These are phyloP conservation scores for Varecia variegata DNA, from an alignment of 2,797 vertebrate species.

Conservation along the genomic window DNA sequence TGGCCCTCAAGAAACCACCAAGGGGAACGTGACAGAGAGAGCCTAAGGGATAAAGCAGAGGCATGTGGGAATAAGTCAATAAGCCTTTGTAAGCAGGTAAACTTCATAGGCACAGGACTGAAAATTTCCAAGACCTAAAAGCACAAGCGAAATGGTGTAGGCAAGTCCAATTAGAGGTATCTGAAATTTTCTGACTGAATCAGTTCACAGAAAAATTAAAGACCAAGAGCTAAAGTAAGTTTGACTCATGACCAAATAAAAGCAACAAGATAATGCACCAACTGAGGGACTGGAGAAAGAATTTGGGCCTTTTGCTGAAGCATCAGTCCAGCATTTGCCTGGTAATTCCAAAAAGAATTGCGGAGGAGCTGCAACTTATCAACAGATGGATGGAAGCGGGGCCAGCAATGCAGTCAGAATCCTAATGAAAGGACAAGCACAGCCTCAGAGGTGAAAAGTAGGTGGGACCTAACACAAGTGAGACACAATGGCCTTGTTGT, in stretches of 20 bases:
- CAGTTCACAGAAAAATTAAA: conserved; percentile 27
- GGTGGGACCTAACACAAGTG: neutral
- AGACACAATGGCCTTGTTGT: conserved; percentile 26
- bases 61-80: neutral
- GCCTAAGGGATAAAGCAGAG: neutral
- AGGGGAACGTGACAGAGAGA: neutral
- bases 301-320: neutral
- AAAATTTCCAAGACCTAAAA: neutral
- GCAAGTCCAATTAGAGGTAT: neutral
- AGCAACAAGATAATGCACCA: neutral
- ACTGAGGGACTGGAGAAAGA: neutral
- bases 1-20: neutral
- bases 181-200: conserved; percentile 11
- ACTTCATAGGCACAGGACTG: neutral
- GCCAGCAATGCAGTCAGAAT: conserved; percentile 42
- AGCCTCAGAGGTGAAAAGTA: conserved; percentile 45
- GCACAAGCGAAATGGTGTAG: neutral
- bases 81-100: neutral
- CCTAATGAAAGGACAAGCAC: conserved; percentile 42
- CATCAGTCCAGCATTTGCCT: conserved; percentile 61
- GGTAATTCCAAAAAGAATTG: conserved; percentile 74
- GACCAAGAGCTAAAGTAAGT: neutral
- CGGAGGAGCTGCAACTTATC: conserved; percentile 74
- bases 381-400: conserved; percentile 75
- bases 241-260: neutral